Base-by-base conservation (phyloP, 2,797 vertebrate species). In the Rhadinocentrus ornatus region DNA sequence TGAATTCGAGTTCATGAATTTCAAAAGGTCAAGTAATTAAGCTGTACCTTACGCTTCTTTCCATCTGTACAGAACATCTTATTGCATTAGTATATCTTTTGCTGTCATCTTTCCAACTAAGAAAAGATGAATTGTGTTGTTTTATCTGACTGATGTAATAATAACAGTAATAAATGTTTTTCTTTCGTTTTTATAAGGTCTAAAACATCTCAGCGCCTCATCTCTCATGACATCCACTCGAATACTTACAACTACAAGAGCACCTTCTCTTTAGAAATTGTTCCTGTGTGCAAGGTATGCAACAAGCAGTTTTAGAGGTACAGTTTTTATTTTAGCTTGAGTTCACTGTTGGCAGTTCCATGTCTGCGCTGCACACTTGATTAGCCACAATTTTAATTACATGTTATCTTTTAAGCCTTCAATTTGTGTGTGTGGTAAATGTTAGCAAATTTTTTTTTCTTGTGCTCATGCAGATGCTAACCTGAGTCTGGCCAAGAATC, bases 231-330 rank as follows among this genome's bases (percentile, higher is more conserved):
- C 83, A 94, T 99, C 78, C 98, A 97, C 82, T 96, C 96, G 24
- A 99, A 99, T 69, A 95, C 95, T 3, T 99, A 93, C 91, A 99
- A 99, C 92, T 99, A 99, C 81, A 99, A 99, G 92, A 99, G 96
- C 92, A 97, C 97, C 70, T 99, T 95, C 91, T 99, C 98, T 3
- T 34, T 99, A 87, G 98, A 99, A 91, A 99, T 99, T 0, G 97
- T 99, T 75, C 97, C 98, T 3, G 91, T 99, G 69, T 99, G 98
- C 91, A 99, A 99, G 97, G 98, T 99, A 89, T 0, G 8, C 2
- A 6, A 26, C 44, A 16, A 13, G 10, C 2, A 35, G 6, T 16
- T 69, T 13, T 15, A 11, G 44, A 15, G 29, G 34, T 29, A 24
- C 13, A 13, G 8, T 48, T 35, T 15, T 29, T 7, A n/a, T 71